Evolutionary conservation across 2,888 invertebrate genomes (phyloP).

Genomic region (Ceraclea dissimilis): DNA sequence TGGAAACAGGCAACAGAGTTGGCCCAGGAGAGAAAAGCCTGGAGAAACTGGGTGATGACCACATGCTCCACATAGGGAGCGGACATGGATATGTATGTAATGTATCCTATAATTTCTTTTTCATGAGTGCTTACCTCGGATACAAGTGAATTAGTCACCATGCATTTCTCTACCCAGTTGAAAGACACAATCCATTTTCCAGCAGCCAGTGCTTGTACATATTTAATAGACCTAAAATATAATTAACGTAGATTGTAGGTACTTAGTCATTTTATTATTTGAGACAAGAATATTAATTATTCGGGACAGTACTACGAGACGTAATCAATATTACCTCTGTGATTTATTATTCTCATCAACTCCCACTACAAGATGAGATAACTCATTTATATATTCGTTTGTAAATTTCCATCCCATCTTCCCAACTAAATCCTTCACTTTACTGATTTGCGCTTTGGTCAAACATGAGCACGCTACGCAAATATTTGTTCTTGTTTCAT

Average conservation of each 20-base stretch:
- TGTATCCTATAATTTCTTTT: no score
- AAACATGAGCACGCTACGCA: slow-evolving; percentile 34
- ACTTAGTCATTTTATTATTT: no score
- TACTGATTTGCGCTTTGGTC: slow-evolving; percentile 19
- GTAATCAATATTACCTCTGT: slow-evolving; percentile 34
- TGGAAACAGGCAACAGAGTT: no score
- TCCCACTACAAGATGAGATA: slow-evolving; percentile 43
- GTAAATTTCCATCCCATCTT: slow-evolving; percentile 33
- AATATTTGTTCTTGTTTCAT: not conserved
- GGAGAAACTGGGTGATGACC: no score
- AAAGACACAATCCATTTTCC: slow-evolving; percentile 52
- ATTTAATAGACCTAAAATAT: slow-evolving; percentile 43
- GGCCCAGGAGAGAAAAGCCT: no score
- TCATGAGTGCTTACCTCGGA: slow-evolving; percentile 38
- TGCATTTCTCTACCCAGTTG: slow-evolving; percentile 47
- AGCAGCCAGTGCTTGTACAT: slow-evolving; percentile 48
- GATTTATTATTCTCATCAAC: slow-evolving; percentile 41
- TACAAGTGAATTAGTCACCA: slow-evolving; percentile 35
- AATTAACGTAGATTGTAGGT: not conserved
- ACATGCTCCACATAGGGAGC: no score
- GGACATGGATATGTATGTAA: no score
- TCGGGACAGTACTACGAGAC: no score
- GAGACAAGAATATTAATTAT: no score
- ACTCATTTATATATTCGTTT: slow-evolving; percentile 35
- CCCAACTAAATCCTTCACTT: slow-evolving; percentile 6